Conservation (phyloP, 1,140 invertebrate genomes). For the Phymorhynchus buccinoides region DNA sequence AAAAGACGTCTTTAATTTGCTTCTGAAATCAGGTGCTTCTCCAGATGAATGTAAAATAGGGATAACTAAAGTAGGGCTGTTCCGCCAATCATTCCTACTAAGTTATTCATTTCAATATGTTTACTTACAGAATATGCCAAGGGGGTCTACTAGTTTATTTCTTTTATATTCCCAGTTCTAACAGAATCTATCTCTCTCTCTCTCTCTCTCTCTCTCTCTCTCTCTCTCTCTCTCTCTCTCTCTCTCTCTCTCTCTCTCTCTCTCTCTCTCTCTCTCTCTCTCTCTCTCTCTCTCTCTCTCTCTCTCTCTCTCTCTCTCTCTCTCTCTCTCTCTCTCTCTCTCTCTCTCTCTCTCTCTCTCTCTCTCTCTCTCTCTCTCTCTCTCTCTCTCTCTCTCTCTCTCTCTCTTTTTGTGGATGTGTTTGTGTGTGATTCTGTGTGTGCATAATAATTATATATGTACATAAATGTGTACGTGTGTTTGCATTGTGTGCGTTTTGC, state of each 20-base stretch:
- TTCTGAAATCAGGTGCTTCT: too few species aligned
- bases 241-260: background rate
- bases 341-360: background rate
- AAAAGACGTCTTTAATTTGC: too few species aligned
- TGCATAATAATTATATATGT: background rate
- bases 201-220: background rate
- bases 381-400: background rate
- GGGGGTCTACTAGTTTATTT: too few species aligned
- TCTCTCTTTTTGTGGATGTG: background rate
- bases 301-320: background rate
- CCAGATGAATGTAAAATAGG: too few species aligned
- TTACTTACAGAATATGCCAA: too few species aligned
- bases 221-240: background rate
- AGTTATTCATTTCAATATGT: too few species aligned
- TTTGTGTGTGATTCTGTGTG: background rate
- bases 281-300: background rate
- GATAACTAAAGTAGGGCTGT: too few species aligned
- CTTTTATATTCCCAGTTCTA: too few species aligned
- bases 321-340: background rate
- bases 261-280: background rate
- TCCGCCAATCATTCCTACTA: too few species aligned
- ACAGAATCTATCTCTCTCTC: background rate
- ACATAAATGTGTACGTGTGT: too few species aligned
- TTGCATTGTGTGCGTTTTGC: constrained; percentile 21
- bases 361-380: background rate